Base-by-base conservation (phyloP, 2,888 invertebrate species). In the Onchidella celtica region DNA sequence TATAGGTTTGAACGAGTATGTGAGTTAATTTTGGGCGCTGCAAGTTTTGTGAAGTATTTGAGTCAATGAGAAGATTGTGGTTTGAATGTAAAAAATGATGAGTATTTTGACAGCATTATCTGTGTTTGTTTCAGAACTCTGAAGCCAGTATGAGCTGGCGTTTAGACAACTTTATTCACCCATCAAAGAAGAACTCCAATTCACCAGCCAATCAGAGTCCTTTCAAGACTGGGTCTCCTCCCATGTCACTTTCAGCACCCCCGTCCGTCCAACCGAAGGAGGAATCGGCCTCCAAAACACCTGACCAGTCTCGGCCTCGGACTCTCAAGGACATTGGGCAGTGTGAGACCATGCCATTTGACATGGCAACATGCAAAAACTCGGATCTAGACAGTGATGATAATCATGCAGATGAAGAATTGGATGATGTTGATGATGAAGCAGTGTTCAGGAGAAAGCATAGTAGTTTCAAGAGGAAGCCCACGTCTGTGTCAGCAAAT, bases 281-380 rank as follows among this genome's bases (percentile, higher is more conserved):
- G 11, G 47, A 72, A 2, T 21, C 32, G 3, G 27, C 11, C 4
- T 24, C 59, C 3, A 40, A 34, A 14, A 59, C 77, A 1, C 57
- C 77, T 21, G 79, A 79, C 9, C 65, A 34, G 63, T 57, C 61
- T 2, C 81, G 79, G 2, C 81, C 75, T 2, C 57, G 66, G 1
- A 81, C 81, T 38, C 75, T 84, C 17, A 47, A 69, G 17, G 81
- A 81, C 11, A 72, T 84, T 21, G 79, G 81, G 14, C 84, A 57
- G 1, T 79, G 81, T 55, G 66, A 34, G 0, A 82, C 79, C 66
- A 79, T 84, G 81, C 63, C 84, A 21, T 84, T 84, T 73, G 73
- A 79, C 6, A 24, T 78, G 9, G 29, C 47, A 29, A 1, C 66
- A 21, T 24, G 21, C n/a, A 78, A 69, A 27, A 21, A 29, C 21